Conservation (phyloP, 2,888 invertebrate genomes). For the Galerucella pusilla region DNA sequence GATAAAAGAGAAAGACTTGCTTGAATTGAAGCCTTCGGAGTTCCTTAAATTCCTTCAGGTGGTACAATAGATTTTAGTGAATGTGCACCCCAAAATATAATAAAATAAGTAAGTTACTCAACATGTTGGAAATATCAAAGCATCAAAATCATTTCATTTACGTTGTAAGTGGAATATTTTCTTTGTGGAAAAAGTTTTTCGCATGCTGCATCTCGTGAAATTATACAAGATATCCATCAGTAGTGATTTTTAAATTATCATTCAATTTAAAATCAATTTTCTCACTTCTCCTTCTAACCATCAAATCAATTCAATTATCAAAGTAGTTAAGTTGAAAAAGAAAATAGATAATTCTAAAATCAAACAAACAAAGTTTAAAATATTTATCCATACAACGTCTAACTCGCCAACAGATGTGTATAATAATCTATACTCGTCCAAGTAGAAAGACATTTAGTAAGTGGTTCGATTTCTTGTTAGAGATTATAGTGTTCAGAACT, state of each 20-base stretch:
- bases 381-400: neutral
- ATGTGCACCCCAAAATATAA: no score
- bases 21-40: no score
- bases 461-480: neutral
- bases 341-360: neutral
- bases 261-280: neutral
- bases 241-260: neutral
- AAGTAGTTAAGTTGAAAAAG: neutral
- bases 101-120: no score
- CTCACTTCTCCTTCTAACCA: neutral
- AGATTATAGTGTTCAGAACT: neutral
- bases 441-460: neutral
- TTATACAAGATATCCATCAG: neutral
- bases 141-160: no score
- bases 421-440: neutral
- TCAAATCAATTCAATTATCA: neutral
- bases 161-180: no score
- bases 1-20: no score
- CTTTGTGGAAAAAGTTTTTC: no score
- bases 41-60: no score
- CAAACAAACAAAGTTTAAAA: neutral
- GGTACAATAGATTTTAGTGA: no score
- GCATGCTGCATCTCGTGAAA: no score
- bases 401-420: neutral
- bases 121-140: no score